Evolutionary conservation across 2,113 vertebrate species (phyloP).

Genomic region (Notechis scutatus): DNA sequence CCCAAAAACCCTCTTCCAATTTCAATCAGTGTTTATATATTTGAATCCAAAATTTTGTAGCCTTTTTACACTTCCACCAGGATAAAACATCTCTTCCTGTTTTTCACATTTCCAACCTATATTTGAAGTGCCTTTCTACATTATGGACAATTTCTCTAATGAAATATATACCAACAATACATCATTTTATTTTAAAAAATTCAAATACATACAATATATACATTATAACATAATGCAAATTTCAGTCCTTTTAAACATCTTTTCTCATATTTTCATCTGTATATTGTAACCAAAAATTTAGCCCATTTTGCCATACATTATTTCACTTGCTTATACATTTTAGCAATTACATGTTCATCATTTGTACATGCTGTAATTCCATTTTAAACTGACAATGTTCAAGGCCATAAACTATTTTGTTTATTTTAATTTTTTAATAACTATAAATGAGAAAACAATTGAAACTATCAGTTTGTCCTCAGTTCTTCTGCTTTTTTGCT

Average conservation of each 20-base stretch:
- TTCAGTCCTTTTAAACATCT: neutral
- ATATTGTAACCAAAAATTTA: neutral
- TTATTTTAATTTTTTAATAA: neutral
- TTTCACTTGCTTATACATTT: neutral
- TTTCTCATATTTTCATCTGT: neutral
- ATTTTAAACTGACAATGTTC: neutral
- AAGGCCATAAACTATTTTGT: neutral
- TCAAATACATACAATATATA: neutral
- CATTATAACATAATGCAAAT: neutral
- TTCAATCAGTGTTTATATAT: neutral
- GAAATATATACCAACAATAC: neutral
- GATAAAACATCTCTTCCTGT: neutral
- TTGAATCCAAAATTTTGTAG: neutral
- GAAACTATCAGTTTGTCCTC: neutral
- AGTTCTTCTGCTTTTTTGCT: neutral
- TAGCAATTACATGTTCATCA: neutral
- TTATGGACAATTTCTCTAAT: neutral
- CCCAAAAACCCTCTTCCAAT: neutral
- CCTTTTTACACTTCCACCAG: neutral
- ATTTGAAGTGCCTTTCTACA: neutral
- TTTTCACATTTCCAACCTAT: neutral
- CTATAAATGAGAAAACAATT: neutral
- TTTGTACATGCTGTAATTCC: neutral
- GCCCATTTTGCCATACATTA: neutral
- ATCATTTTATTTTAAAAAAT: neutral